Base-by-base conservation (phyloP, 2,797 vertebrate genomes). In the Pseudochromis fuscus region DNA sequence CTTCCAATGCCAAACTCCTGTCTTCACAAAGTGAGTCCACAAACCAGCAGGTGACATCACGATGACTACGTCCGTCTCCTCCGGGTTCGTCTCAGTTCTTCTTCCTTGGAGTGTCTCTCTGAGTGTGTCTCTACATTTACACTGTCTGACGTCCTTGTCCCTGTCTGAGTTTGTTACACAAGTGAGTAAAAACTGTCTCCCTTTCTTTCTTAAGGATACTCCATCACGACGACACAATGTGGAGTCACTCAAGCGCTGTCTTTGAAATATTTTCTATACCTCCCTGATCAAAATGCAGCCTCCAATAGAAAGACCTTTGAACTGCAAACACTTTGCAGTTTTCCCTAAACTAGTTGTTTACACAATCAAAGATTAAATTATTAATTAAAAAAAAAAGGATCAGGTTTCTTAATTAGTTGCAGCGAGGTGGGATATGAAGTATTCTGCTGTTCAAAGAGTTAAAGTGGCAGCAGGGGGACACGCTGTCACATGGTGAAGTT, bases 221-320 rank as follows among this genome's bases (percentile, higher is more conserved):
- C 70, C 66, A 64, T 30, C 37, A 18, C 58, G 69, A 79, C 59
- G 28, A 55, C 37, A 57, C n/a, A n/a, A n/a, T n/a, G n/a, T n/a
- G n/a, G n/a, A n/a, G n/a, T n/a, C n/a, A n/a, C n/a, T n/a, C n/a
- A 61, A 76, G 21, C 52, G 64, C 10, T 42, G 71, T 57, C 49
- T 28, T n/a, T 18, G 31, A 65, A 56, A 49, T 49, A 35, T 69
- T 42, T 65, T 45, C 62, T 30, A 1, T 56, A 49, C 2, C 28
- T 33, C 58, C 5, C 24, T 7, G 50, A 18, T 38, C 65, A 58
- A 37, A 69, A 11, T 0, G n/a, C 11, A 30, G 15, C 7, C 11
- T n/a, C n/a, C n/a, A n/a, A 31, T 27, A 16, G 9, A 28, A 15
- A 46, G 7, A n/a, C n/a, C n/a, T n/a, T n/a, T n/a, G n/a, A 25